Percentiles rank a stretch among this genome's conserved stretches.
These are phyloP conservation scores for Plectropomus leopardus DNA, from an alignment of 2,113 vertebrate genomes.

Conservation along the genomic window DNA sequence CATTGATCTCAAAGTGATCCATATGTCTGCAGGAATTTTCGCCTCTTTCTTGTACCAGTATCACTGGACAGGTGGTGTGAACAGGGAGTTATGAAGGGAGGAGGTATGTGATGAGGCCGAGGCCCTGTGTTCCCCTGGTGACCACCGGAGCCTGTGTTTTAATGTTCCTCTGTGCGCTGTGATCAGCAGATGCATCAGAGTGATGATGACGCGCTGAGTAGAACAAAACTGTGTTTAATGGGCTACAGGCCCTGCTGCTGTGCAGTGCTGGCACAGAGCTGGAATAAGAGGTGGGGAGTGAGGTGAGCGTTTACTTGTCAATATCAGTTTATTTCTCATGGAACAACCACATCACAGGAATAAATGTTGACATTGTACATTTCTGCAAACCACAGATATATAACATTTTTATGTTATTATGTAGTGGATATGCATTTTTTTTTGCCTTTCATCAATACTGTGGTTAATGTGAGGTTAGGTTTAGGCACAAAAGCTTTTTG, in stretches of 20 bases:
- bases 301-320: background rate
- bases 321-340: too few species aligned
- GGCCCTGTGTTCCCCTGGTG: conserved; percentile 25
- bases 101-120: conserved; percentile 14
- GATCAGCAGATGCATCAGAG: conserved; percentile 71
- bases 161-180: conserved; percentile 53
- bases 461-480: too few species aligned
- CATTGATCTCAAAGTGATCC: background rate
- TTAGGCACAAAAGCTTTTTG: too few species aligned
- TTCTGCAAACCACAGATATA: too few species aligned
- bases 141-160: conserved; percentile 40
- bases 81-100: background rate
- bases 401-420: too few species aligned
- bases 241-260: conserved; percentile 54
- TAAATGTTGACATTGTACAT: too few species aligned
- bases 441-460: too few species aligned
- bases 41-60: background rate
- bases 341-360: too few species aligned
- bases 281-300: background rate
- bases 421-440: too few species aligned
- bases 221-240: conserved; percentile 73
- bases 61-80: background rate
- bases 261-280: conserved; percentile 33
- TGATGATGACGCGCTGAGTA: conserved; percentile 73
- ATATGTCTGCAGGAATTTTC: background rate